These are phyloP conservation scores for Chrysodeixis includens DNA, from an alignment of 2,888 invertebrate species.

Conservation along the genomic window DNA sequence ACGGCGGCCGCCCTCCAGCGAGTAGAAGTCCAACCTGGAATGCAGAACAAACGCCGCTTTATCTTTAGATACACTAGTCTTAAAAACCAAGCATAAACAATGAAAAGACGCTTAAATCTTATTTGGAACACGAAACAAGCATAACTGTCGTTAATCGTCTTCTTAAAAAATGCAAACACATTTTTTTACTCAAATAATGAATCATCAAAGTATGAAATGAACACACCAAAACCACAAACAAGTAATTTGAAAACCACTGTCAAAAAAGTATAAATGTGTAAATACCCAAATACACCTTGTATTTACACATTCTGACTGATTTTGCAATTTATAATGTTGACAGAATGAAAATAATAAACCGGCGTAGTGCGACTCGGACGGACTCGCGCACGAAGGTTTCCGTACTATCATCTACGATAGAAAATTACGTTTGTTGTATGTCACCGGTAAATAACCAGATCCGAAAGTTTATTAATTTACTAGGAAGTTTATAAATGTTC, in stretches of 20 bases:
- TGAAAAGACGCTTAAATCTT: neutral
- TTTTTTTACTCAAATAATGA: constrained; percentile 10
- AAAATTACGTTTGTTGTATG: no score
- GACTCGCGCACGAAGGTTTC: no score
- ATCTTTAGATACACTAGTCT: constrained; percentile 15
- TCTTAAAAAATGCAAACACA: neutral
- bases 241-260: constrained; percentile 17
- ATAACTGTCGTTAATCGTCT: neutral
- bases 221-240: constrained; percentile 15
- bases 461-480: no score
- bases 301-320: constrained; percentile 45
- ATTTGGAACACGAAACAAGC: neutral
- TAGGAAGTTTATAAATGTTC: no score
- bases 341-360: no score
- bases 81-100: neutral
- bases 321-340: constrained; percentile 22
- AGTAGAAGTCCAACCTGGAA: constrained; percentile 92
- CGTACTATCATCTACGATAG: no score
- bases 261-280: neutral
- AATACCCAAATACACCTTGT: constrained; percentile 13
- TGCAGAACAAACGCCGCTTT: constrained; percentile 11
- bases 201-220: constrained; percentile 26
- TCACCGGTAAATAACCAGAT: no score
- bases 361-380: no score
- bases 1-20: constrained; percentile 91